These are phyloP conservation scores for Rhinichthys osculus DNA, from an alignment of 2,797 vertebrate genomes.

Conservation along the genomic window DNA sequence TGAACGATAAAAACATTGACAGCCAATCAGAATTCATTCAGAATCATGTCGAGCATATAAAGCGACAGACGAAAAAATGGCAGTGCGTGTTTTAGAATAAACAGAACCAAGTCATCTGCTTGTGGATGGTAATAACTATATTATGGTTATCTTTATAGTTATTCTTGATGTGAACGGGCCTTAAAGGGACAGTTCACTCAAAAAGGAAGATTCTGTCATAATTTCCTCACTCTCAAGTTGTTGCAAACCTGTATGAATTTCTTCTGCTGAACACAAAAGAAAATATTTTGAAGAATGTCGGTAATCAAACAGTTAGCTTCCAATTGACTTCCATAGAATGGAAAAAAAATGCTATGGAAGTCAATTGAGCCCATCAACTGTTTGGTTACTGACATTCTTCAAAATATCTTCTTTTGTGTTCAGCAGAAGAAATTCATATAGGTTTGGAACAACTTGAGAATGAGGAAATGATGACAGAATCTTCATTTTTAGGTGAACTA, in stretches of 20 bases:
- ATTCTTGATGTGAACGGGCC: too few relatives aligned
- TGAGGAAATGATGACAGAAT: neutral
- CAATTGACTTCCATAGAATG: neutral
- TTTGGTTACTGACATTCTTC: neutral
- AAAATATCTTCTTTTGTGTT: neutral
- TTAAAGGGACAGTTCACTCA: too few relatives aligned
- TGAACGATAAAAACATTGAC: neutral
- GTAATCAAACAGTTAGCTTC: neutral
- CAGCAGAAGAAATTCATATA: neutral
- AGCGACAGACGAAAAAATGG: accelerated
- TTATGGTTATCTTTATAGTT: too few relatives aligned
- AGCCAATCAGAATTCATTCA: neutral
- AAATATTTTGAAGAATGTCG: too few relatives aligned
- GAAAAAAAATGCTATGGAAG: neutral
- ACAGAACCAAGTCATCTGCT: neutral
- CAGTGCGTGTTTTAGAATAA: neutral
- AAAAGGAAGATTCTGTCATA: too few relatives aligned
- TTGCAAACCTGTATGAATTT: too few relatives aligned
- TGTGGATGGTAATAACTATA: neutral
- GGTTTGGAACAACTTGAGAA: neutral
- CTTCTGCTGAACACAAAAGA: too few relatives aligned
- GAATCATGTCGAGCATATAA: neutral
- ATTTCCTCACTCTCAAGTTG: too few relatives aligned
- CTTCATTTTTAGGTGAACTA: neutral
- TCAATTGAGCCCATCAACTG: neutral